Conservation (phyloP, 1,140 invertebrate species). For the Rhizoglyphus robini region DNA sequence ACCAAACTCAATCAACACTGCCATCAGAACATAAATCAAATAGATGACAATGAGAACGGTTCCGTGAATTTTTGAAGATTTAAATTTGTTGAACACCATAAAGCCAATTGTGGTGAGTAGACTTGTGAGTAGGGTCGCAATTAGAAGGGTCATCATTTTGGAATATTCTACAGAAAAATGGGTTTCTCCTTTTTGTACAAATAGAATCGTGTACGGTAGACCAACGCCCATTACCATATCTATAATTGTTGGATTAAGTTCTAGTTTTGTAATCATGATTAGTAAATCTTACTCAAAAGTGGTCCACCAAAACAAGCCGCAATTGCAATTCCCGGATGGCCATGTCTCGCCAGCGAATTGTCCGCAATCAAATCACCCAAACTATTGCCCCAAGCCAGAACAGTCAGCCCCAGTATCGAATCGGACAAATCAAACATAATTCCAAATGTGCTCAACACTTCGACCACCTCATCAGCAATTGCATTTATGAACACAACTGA, state of each 20-base stretch:
- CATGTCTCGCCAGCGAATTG: conserved; percentile 46
- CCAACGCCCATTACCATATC: neutral
- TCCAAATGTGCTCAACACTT: conserved; percentile 44
- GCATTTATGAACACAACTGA: conserved; percentile 51
- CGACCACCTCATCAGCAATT: conserved; percentile 51
- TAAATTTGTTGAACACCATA: neutral
- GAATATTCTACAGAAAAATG: neutral
- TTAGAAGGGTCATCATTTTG: neutral
- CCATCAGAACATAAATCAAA: no score
- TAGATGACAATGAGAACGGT: no score
- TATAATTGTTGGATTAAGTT: no score
- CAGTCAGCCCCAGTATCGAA: conserved; percentile 51
- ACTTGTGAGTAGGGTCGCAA: neutral
- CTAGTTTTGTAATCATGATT: no score
- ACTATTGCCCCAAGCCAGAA: conserved; percentile 58
- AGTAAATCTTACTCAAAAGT: conserved; percentile 47
- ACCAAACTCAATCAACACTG: no score
- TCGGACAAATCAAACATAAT: conserved; percentile 45
- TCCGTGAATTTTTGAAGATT: neutral
- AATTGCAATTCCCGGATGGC: conserved; percentile 51
- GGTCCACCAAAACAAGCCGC: conserved; percentile 56
- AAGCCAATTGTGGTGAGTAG: neutral
- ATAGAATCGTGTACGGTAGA: neutral
- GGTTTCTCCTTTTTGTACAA: neutral
- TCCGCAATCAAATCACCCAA: conserved; percentile 48